phyloP scores from a whole-genome alignment of 2,113 vertebrate genomes.

The Sapajus apella region DNA sequence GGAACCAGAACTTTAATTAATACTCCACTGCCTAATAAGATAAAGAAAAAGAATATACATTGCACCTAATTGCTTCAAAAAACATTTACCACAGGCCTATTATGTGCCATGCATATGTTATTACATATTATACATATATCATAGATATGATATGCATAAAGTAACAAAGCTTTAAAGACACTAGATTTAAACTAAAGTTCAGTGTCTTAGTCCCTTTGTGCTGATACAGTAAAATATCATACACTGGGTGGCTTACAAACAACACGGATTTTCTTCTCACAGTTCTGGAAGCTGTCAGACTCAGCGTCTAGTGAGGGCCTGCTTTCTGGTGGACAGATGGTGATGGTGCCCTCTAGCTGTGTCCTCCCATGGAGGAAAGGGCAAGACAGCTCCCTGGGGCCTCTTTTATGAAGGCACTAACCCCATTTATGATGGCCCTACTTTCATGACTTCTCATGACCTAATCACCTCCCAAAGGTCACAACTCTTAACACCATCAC shows the following conservation, averaged over 20 bases:
- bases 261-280: not conserved
- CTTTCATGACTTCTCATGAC: not conserved
- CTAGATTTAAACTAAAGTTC: not conserved
- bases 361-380: not conserved
- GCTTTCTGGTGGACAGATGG: not conserved
- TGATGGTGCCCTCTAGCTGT: not conserved
- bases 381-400: not conserved
- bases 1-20: not conserved
- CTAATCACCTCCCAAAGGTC: not conserved
- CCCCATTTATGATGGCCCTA: not conserved
- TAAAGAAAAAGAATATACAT: not conserved
- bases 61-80: not conserved
- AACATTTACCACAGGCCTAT: not conserved
- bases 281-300: not conserved
- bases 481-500: not conserved
- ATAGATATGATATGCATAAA: not conserved
- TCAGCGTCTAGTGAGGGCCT: not conserved
- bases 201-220: not conserved
- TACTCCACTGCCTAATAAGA: not conserved
- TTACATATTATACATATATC: not conserved
- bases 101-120: not conserved
- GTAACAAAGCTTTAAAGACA: not conserved
- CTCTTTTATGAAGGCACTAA: not conserved
- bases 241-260: not conserved
- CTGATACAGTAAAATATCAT: not conserved